phyloP scores from a whole-genome alignment of 2,888 invertebrate genomes.

The Trissolcus japonicus region DNA sequence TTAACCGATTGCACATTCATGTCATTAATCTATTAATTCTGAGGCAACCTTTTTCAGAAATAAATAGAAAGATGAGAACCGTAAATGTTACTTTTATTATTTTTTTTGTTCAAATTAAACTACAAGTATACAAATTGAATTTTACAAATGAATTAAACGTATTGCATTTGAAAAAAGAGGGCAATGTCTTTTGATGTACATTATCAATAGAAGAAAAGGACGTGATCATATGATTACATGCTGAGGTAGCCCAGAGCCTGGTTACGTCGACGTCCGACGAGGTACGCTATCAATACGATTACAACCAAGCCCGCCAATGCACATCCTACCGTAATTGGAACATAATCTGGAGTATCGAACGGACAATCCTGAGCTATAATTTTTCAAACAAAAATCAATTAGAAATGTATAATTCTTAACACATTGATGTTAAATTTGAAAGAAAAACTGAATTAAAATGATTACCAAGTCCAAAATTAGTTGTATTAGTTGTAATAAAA shows the following conservation, averaged over 20 bases:
- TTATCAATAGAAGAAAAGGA: constrained; percentile 49
- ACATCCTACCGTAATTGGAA: constrained; percentile 98
- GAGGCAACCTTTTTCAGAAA: not conserved
- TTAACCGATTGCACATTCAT: not conserved
- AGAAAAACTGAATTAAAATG: constrained; percentile 57
- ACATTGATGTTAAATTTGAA: too few relatives aligned
- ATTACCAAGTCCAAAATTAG: constrained; percentile 81
- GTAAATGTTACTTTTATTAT: constrained; percentile 25
- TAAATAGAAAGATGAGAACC: constrained; percentile 15
- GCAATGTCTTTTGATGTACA: constrained; percentile 33
- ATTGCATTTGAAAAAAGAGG: constrained; percentile 38
- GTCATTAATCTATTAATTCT: not conserved
- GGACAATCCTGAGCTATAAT: constrained; percentile 84
- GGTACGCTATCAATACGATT: constrained; percentile 93
- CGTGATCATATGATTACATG: constrained; percentile 79
- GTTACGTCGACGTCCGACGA: constrained; percentile 91
- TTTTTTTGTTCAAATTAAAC: constrained; percentile 45
- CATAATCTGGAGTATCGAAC: constrained; percentile 88
- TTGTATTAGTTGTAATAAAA: constrained; percentile 79
- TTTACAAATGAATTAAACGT: constrained; percentile 50
- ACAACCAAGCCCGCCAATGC: constrained; percentile 92
- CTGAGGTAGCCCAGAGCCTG: constrained; percentile 91
- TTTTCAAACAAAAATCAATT: constrained; percentile 15
- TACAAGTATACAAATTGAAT: constrained; percentile 53
- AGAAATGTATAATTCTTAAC: not conserved